Percentiles rank a stretch among this genome's conserved stretches.
Conservation (phyloP, 2,888 invertebrate species). For the Crematogaster levior region DNA sequence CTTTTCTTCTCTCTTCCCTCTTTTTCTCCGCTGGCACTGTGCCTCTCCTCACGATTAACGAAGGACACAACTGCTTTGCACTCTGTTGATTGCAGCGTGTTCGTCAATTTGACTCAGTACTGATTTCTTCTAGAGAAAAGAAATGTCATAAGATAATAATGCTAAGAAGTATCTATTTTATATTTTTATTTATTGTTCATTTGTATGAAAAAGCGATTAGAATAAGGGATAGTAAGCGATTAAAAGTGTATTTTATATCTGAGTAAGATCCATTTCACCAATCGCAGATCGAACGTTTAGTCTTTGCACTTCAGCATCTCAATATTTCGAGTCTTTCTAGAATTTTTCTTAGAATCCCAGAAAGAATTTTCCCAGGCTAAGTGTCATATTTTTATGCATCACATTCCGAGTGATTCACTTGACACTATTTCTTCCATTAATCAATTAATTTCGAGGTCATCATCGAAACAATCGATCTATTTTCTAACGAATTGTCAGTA, state of each 20-base stretch:
- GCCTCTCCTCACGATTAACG: slow-evolving; percentile 40
- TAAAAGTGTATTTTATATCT: not conserved
- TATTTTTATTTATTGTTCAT: not conserved
- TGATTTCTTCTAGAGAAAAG: no score
- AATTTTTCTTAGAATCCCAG: not conserved
- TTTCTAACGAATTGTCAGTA: slow-evolving; percentile 21
- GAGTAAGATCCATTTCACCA: not conserved
- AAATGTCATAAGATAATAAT: not conserved
- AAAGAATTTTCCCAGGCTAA: not conserved
- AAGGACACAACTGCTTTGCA: slow-evolving; percentile 20
- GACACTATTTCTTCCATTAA: not conserved
- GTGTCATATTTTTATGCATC: not conserved
- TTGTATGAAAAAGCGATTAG: not conserved
- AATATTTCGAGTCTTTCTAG: not conserved
- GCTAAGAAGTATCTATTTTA: not conserved
- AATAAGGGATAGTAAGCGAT: no score
- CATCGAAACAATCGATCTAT: not conserved
- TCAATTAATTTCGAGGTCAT: slow-evolving; percentile 22
- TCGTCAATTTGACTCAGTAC: slow-evolving; percentile 59
- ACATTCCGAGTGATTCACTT: not conserved
- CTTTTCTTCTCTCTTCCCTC: slow-evolving; percentile 51
- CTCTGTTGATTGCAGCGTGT: slow-evolving; percentile 61
- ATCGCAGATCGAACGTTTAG: not conserved
- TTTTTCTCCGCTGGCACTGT: slow-evolving; percentile 33
- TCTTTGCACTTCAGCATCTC: not conserved